Evolutionary conservation across 2,888 invertebrate genomes (phyloP).

Genomic region (Mellilla xanthometata): DNA sequence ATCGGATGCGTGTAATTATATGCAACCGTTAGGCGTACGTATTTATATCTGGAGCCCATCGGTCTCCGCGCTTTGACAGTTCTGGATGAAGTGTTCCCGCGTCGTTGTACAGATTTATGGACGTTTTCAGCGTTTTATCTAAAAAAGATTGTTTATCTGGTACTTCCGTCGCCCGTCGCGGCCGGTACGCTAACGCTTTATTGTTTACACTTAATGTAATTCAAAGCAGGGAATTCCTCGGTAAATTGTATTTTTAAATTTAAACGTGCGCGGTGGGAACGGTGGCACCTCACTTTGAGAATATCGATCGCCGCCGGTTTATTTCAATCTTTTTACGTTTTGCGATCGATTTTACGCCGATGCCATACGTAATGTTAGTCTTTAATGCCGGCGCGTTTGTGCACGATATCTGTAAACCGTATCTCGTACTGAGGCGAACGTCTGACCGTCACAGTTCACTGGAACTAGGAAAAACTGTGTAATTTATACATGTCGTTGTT

Average conservation of each 20-base stretch:
- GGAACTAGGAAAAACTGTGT: conserved; percentile 27
- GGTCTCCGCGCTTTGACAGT: conserved; percentile 55
- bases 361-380: conserved; percentile 62
- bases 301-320: conserved; percentile 63
- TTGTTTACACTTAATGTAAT: conserved; percentile 82
- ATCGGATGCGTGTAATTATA: conserved; percentile 44
- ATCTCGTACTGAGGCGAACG: conserved; percentile 22
- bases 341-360: conserved; percentile 69
- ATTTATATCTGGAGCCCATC: conserved; percentile 39
- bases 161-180: conserved; percentile 77
- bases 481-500: conserved; percentile 27
- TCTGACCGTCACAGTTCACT: conserved; percentile 24
- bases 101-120: conserved; percentile 70
- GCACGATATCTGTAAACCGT: conserved; percentile 25
- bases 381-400: conserved; percentile 43
- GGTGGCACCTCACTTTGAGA: conserved; percentile 57
- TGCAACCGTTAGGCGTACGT: conserved; percentile 40
- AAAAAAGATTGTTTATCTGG: conserved; percentile 81
- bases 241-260: conserved; percentile 79
- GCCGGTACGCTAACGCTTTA: conserved; percentile 78
- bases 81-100: conserved; percentile 63
- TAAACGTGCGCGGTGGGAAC: conserved; percentile 56
- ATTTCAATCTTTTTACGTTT: conserved; percentile 62
- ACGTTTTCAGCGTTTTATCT: conserved; percentile 77
- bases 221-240: conserved; percentile 80